Percentiles rank a stretch among this genome's conserved stretches.
phyloP scores from a whole-genome alignment of 2,797 vertebrate genomes.

The Eospalax fontanierii region DNA sequence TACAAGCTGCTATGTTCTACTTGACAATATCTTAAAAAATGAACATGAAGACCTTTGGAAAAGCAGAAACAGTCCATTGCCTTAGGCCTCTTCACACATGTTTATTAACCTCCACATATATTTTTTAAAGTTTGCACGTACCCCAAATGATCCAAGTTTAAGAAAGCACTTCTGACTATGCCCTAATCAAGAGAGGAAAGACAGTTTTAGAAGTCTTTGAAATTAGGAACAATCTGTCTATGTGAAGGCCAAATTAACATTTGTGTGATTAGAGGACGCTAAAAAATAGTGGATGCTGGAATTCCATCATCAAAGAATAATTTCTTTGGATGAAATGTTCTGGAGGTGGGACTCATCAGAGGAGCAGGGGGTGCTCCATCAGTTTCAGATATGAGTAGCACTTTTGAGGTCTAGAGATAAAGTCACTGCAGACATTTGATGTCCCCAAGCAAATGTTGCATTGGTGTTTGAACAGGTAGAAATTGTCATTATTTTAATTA shows the following conservation, averaged over 20 bases:
- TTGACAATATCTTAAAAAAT: slow-evolving; percentile 47
- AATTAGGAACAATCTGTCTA: neutral
- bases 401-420: neutral
- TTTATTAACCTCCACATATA: neutral
- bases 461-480: neutral
- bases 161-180: neutral
- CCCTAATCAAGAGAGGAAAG: neutral
- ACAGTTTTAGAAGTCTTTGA: neutral
- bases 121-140: neutral
- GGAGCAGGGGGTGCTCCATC: neutral
- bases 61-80: neutral
- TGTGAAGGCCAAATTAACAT: neutral
- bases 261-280: neutral
- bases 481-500: slow-evolving; percentile 20
- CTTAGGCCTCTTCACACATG: neutral
- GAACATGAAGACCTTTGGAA: neutral
- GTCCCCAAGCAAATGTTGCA: neutral
- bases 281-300: slow-evolving; percentile 16
- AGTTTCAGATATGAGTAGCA: neutral
- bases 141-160: neutral
- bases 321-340: neutral
- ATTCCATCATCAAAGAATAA: neutral
- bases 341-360: neutral
- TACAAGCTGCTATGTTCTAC: neutral
- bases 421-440: neutral